phyloP scores from a whole-genome alignment of 1,140 invertebrate species.

The Listronotus oregonensis region DNA sequence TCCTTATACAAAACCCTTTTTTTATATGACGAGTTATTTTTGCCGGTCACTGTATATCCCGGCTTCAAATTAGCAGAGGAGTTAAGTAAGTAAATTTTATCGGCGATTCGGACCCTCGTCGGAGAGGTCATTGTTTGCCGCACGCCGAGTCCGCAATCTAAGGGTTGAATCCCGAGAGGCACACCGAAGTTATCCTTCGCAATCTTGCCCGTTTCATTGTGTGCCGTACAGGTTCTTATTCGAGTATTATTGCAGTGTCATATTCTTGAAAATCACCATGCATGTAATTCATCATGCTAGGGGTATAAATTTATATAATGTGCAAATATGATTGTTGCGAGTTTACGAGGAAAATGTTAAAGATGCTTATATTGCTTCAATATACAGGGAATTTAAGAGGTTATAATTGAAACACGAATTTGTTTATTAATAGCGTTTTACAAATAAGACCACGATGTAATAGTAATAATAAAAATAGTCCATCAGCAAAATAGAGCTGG shows the following conservation, averaged over 20 bases:
- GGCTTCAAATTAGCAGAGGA: conserved; percentile 21
- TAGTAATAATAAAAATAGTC: too few relatives aligned
- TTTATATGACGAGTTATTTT: too few relatives aligned
- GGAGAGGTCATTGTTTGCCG: conserved; percentile 35
- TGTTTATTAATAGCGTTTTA: too few relatives aligned
- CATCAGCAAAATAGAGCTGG: too few relatives aligned
- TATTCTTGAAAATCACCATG: conserved; percentile 27
- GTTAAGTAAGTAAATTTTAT: conserved; percentile 33
- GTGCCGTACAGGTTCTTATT: conserved; percentile 24
- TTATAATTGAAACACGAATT: too few relatives aligned
- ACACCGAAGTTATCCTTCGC: conserved; percentile 20
- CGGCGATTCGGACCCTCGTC: conserved; percentile 27
- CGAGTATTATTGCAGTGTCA: conserved; percentile 37
- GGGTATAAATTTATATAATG: background rate
- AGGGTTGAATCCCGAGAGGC: conserved; percentile 28
- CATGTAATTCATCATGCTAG: conserved; percentile 21
- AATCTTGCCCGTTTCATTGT: conserved; percentile 33
- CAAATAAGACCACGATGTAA: too few relatives aligned
- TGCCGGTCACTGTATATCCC: too few relatives aligned
- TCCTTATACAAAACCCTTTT: too few relatives aligned
- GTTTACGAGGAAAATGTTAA: too few relatives aligned
- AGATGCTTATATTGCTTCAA: too few relatives aligned
- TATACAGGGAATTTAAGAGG: too few relatives aligned
- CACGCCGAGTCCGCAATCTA: conserved; percentile 29
- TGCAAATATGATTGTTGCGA: too few relatives aligned